Percentiles rank a stretch among this genome's conserved stretches.
These are phyloP conservation scores for Cepaea hortensis DNA, from an alignment of 2,888 invertebrate genomes.

Conservation along the genomic window DNA sequence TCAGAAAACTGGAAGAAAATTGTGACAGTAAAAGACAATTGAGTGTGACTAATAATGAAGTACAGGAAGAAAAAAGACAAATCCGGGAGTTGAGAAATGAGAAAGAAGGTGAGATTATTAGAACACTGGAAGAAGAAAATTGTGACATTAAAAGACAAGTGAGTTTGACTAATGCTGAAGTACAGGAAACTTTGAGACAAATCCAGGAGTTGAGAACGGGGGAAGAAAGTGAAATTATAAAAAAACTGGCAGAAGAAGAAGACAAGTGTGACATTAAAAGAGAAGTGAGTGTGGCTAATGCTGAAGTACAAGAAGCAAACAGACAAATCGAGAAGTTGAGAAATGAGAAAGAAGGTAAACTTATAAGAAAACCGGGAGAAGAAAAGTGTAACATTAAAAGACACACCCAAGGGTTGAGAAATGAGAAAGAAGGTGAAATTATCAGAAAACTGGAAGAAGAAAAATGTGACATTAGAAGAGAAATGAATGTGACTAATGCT, in stretches of 20 bases:
- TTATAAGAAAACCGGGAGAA: too few species aligned
- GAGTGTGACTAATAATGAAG: neutral
- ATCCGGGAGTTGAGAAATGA: neutral
- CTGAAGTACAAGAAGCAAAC: too few species aligned
- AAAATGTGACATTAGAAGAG: neutral
- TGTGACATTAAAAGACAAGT: neutral
- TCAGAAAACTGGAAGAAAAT: conserved; percentile 23
- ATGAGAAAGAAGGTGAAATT: neutral
- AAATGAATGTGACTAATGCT: neutral
- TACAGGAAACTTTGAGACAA: conserved; percentile 14
- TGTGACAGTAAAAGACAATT: neutral
- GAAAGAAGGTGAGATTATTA: neutral
- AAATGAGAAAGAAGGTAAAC: too few species aligned
- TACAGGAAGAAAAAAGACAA: neutral
- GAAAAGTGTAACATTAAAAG: too few species aligned
- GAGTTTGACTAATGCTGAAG: neutral
- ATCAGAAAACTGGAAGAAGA: conserved; percentile 24
- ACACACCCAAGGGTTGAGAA: too few species aligned
- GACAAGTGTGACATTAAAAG: too few species aligned
- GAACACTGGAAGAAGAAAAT: neutral
- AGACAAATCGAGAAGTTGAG: too few species aligned
- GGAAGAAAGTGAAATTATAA: too few species aligned
- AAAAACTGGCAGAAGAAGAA: too few species aligned
- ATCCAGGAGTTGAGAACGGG: neutral
- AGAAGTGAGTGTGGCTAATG: too few species aligned